Percentiles rank a stretch among this genome's conserved stretches.
phyloP scores from a whole-genome alignment of 2,113 vertebrate species.

The Zonotrichia leucophrys region DNA sequence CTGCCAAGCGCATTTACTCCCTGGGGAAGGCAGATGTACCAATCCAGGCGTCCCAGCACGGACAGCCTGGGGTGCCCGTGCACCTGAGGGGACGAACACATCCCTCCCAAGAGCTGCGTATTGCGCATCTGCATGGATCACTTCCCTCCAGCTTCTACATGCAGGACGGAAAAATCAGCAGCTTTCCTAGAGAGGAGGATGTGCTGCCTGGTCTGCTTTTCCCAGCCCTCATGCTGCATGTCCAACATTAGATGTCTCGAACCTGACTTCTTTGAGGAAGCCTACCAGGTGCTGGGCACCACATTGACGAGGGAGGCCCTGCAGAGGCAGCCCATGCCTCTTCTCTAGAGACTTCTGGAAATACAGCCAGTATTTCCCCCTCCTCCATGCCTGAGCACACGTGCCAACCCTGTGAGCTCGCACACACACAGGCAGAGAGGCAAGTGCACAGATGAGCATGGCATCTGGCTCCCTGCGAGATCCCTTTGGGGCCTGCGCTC shows the following conservation, averaged over 20 bases:
- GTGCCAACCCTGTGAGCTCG: accelerated
- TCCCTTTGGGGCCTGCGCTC: accelerated
- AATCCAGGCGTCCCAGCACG: accelerated
- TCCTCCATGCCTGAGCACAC: accelerated
- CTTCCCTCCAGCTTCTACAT: neutral
- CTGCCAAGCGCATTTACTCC: neutral
- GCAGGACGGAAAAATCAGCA: neutral
- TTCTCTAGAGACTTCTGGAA: neutral
- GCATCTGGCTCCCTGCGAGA: neutral
- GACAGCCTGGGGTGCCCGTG: accelerated
- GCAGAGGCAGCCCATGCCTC: accelerated
- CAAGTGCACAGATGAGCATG: accelerated
- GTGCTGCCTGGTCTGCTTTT: neutral
- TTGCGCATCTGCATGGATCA: accelerated
- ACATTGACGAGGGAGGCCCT: accelerated
- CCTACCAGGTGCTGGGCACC: neutral
- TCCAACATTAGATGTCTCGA: accelerated
- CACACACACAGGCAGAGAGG: neutral
- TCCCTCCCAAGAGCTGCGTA: accelerated
- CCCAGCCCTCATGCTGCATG: accelerated
- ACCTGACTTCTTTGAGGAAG: neutral
- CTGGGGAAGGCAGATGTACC: neutral
- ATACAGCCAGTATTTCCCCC: neutral
- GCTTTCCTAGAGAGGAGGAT: neutral
- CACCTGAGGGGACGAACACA: neutral